Base-by-base conservation (phyloP, 23 tunicate species). In the Diplosoma virens region DNA sequence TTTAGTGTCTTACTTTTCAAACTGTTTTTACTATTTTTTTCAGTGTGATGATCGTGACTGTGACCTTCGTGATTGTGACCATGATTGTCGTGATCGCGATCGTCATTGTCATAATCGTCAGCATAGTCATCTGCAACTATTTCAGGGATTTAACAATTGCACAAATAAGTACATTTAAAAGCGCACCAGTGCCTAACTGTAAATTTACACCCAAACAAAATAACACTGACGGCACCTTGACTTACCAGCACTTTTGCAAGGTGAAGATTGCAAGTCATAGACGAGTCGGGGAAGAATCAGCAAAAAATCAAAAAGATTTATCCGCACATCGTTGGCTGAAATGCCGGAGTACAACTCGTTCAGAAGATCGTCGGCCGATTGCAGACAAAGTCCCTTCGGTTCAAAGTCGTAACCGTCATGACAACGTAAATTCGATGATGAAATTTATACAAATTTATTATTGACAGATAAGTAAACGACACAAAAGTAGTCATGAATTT, bases 261-360 rank as follows among this genome's bases (percentile, higher is more conserved):
- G 28, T 25, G 28, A 27, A 1, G 60, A 41, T 3, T 47, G 54
- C 3, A 78, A 24, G 3, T 78, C 55, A 61, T 24, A 47, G 20
- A 78, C 45, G 2, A 78, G 41, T 4, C 83, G 24, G 0, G 83
- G 83, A 11, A 78, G 16, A 6, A 78, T 25, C 58, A 65, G 23
- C 27, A 16, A 64, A 47, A 78, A 65, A 25, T 78, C 83, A 0
- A 74, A 41, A 0, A 78, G 56, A 11, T 73, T 30, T 26, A 78
- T 34, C 25, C 36, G 25, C 16, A 60, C 32, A 3, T 64, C 36
- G 0, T 45, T 41, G 7, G 31, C 53, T 9, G 65, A 6, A 4
- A 30, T 47, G 25, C 26, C 61, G 7, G 78, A 61, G 48, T 47
- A 72, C 20, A 25, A 64, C 1, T 41, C 74, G 2, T 64, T 46